phyloP scores from a whole-genome alignment of 2,888 invertebrate species.

The Drosophila nigricruria region DNA sequence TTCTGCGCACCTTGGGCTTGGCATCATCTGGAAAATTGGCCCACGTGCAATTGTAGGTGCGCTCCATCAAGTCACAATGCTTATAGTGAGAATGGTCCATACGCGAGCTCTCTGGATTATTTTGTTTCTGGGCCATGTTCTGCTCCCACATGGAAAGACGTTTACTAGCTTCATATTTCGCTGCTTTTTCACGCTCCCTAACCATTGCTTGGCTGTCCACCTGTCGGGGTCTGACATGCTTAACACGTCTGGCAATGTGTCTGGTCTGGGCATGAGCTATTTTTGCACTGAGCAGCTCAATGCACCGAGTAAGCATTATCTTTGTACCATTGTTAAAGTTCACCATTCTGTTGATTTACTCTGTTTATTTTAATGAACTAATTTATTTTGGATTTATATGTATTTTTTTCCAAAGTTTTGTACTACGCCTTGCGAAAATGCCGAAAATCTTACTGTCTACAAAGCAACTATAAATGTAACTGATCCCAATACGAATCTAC shows the following conservation, averaged over 20 bases:
- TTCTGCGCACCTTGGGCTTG: not conserved
- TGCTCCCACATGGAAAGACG: slow-evolving; percentile 64
- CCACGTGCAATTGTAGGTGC: slow-evolving; percentile 79
- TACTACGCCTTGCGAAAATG: not conserved
- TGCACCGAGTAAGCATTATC: slow-evolving; percentile 52
- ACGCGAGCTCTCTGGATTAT: slow-evolving; percentile 8
- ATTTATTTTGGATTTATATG: slow-evolving; percentile 21
- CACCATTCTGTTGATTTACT: slow-evolving; percentile 36
- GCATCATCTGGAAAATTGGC: slow-evolving; percentile 60
- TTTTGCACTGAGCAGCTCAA: slow-evolving; percentile 48
- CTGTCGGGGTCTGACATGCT: not conserved
- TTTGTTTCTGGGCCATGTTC: not conserved
- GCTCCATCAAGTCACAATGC: slow-evolving; percentile 49
- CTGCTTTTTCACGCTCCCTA: slow-evolving; percentile 48
- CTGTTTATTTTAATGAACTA: slow-evolving; percentile 6
- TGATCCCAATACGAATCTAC: not conserved
- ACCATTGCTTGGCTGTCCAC: not conserved
- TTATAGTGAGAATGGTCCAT: slow-evolving; percentile 74
- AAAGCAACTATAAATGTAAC: slow-evolving; percentile 17
- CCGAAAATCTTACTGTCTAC: slow-evolving; percentile 26
- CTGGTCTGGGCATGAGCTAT: slow-evolving; percentile 50
- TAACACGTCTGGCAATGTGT: slow-evolving; percentile 36
- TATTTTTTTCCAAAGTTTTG: slow-evolving; percentile 3
- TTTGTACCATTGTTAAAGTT: slow-evolving; percentile 42
- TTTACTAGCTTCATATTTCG: slow-evolving; percentile 47